phyloP scores from a whole-genome alignment of 2,113 vertebrate species.

The Arvicanthis niloticus region DNA sequence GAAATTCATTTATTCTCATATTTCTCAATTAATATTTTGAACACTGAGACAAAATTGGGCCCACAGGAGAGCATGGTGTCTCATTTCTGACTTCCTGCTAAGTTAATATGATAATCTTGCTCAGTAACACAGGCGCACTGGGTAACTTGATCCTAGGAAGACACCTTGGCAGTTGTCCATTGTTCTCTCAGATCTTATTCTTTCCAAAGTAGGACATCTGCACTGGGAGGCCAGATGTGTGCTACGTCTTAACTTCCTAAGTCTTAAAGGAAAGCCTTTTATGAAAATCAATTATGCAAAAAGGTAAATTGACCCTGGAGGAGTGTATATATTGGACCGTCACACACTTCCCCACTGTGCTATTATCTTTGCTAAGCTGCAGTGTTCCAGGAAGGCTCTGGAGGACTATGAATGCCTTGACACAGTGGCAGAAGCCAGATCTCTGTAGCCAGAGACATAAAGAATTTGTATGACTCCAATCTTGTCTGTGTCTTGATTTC shows the following conservation, averaged over 20 bases:
- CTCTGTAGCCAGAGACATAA: background rate
- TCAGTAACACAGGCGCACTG: background rate
- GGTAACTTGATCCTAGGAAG: slow-evolving; percentile 26
- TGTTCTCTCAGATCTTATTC: background rate
- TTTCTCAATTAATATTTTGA: slow-evolving; percentile 38
- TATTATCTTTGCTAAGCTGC: background rate
- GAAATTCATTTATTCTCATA: slow-evolving; percentile 8
- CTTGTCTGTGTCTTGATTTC: background rate
- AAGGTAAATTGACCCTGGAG: background rate
- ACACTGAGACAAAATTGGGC: background rate
- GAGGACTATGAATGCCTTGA: background rate
- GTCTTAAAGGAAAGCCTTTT: slow-evolving; percentile 39
- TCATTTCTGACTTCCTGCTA: slow-evolving; percentile 1
- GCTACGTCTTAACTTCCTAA: background rate
- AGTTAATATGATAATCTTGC: slow-evolving; percentile 10
- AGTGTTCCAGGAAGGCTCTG: background rate
- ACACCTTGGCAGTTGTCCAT: background rate
- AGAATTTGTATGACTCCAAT: background rate
- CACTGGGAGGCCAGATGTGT: slow-evolving; percentile 22
- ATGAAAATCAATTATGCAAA: background rate
- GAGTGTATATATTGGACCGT: background rate
- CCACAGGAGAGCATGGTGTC: background rate
- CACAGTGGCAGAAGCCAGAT: background rate
- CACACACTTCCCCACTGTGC: background rate
- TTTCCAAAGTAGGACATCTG: background rate